phyloP scores from a whole-genome alignment of 2,888 invertebrate species.

The Hypomecis punctinalis region DNA sequence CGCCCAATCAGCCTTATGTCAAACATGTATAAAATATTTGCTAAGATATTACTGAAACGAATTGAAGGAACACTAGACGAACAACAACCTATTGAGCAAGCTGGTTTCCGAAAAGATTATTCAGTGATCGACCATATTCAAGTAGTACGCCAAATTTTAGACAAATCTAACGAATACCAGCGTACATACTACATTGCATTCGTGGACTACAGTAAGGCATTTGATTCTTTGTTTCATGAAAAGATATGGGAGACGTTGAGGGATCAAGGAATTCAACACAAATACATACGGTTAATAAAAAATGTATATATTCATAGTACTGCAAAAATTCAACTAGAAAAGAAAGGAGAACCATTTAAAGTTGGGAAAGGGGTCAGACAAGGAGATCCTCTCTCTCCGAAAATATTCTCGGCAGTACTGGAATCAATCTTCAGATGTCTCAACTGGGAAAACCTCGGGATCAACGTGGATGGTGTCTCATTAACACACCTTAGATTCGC shows the following conservation, averaged over 20 bases:
- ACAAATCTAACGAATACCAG: slow-evolving; percentile 34
- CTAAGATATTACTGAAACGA: slow-evolving; percentile 37
- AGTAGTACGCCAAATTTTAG: slow-evolving; percentile 33
- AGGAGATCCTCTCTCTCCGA: slow-evolving; percentile 36
- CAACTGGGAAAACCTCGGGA: slow-evolving; percentile 4
- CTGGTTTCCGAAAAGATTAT: slow-evolving; percentile 35
- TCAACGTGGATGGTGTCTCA: slow-evolving; percentile 1
- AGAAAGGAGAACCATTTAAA: slow-evolving; percentile 24
- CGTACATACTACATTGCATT: slow-evolving; percentile 33
- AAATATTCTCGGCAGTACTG: slow-evolving; percentile 8
- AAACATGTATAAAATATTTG: slow-evolving; percentile 43
- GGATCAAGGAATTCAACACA: slow-evolving; percentile 40
- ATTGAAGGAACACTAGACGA: slow-evolving; percentile 41
- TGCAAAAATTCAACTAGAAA: slow-evolving; percentile 33
- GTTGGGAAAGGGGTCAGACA: slow-evolving; percentile 40
- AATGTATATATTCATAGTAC: slow-evolving; percentile 33
- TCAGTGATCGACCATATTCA: slow-evolving; percentile 35
- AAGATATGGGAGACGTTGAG: slow-evolving; percentile 36
- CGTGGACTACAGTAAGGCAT: slow-evolving; percentile 43
- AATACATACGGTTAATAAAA: slow-evolving; percentile 40
- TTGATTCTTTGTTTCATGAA: slow-evolving; percentile 39
- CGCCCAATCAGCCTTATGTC: slow-evolving; percentile 45
- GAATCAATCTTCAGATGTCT: slow-evolving; percentile 2
- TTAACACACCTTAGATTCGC: slow-evolving; percentile 12
- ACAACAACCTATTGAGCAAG: slow-evolving; percentile 16